These are phyloP conservation scores for Falcunculus frontatus DNA, from an alignment of 2,113 vertebrate species.

Conservation along the genomic window DNA sequence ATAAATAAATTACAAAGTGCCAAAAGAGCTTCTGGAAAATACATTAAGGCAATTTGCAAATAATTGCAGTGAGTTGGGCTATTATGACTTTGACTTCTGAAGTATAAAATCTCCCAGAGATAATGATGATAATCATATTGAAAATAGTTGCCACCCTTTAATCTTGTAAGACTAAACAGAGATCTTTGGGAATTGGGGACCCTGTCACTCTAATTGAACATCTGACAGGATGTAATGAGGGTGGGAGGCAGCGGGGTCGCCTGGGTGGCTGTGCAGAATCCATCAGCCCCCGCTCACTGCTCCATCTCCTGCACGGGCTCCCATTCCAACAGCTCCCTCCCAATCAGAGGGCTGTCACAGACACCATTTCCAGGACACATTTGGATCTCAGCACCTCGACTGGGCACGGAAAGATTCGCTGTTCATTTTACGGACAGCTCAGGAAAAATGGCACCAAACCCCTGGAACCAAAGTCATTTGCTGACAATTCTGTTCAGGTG, in stretches of 20 bases:
- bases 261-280: neutral
- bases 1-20: slow-evolving; percentile 64
- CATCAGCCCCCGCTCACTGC: neutral
- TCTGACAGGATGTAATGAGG: slow-evolving; percentile 29
- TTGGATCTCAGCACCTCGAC: neutral
- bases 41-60: slow-evolving; percentile 68
- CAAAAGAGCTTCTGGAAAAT: slow-evolving; percentile 56
- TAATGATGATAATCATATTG: slow-evolving; percentile 62
- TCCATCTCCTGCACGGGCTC: neutral
- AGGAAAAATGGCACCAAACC: neutral
- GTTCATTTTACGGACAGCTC: neutral
- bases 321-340: neutral
- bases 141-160: slow-evolving; percentile 60
- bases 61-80: slow-evolving; percentile 47
- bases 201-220: neutral
- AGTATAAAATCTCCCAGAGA: slow-evolving; percentile 55
- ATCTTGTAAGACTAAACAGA: slow-evolving; percentile 52
- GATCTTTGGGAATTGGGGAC: neutral
- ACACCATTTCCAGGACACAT: neutral
- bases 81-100: slow-evolving; percentile 60
- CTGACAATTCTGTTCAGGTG: neutral
- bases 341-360: neutral
- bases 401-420: neutral
- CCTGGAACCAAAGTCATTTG: neutral
- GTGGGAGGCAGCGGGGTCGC: neutral